Percentiles rank a stretch among this genome's conserved stretches.
Conservation (phyloP, 2,888 invertebrate genomes). For the Sphaeridia pumilis region DNA sequence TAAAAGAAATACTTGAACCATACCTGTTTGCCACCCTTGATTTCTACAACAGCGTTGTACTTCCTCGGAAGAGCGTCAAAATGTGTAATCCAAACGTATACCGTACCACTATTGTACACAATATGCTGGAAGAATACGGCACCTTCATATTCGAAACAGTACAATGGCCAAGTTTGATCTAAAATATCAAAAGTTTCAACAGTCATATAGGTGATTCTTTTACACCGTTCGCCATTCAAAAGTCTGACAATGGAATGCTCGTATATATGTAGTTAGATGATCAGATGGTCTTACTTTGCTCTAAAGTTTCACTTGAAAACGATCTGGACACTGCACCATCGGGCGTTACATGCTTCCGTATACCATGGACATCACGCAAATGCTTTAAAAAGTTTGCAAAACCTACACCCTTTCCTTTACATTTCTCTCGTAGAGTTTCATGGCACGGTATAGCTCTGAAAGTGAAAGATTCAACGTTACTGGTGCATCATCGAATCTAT, state of each 20-base stretch:
- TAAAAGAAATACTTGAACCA: too few species aligned
- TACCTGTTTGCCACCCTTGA: too few species aligned
- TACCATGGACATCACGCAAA: not conserved
- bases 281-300: not conserved
- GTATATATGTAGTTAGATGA: too few species aligned
- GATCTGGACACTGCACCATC: not conserved
- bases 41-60: too few species aligned
- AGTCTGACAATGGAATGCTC: too few species aligned
- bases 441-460: slow-evolving; percentile 1
- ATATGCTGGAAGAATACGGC: slow-evolving; percentile 6
- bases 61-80: too few species aligned
- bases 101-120: not conserved
- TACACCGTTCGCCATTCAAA: too few species aligned
- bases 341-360: not conserved
- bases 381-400: not conserved
- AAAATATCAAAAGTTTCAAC: not conserved
- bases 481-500: not conserved
- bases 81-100: slow-evolving; percentile 3
- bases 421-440: not conserved
- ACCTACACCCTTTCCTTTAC: not conserved
- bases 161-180: slow-evolving; percentile 11
- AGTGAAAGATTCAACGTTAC: not conserved
- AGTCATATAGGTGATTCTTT: too few species aligned
- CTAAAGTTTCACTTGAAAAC: not conserved
- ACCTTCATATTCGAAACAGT: not conserved